These are phyloP conservation scores for Malthinus seriepunctatus DNA, from an alignment of 2,888 invertebrate genomes.

Conservation along the genomic window DNA sequence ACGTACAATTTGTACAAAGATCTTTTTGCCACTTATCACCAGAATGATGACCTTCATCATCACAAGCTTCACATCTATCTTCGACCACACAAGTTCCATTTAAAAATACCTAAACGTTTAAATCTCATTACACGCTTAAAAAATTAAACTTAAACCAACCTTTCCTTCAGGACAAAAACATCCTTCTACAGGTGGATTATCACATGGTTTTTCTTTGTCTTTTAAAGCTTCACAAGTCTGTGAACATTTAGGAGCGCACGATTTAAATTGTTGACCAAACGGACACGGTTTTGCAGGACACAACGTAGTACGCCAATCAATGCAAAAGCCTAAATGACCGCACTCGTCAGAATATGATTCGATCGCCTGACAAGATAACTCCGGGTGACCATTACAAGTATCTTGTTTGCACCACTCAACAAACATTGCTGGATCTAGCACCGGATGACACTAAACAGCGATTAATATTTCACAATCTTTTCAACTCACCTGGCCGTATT, in stretches of 20 bases:
- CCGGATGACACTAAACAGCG: conserved; percentile 65
- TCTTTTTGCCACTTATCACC: conserved; percentile 72
- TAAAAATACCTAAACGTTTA: conserved; percentile 60
- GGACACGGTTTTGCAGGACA: conserved; percentile 69
- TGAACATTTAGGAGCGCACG: conserved; percentile 66
- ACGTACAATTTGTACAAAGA: conserved; percentile 74
- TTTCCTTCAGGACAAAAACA: conserved; percentile 83
- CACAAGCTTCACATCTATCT: conserved; percentile 72
- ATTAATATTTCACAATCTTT: not conserved
- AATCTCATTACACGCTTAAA: not conserved
- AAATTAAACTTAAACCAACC: conserved; percentile 49
- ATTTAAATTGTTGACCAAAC: conserved; percentile 55
- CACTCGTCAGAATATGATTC: conserved; percentile 77
- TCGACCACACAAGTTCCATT: conserved; percentile 74
- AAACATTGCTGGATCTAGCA: conserved; percentile 71
- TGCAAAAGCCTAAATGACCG: conserved; percentile 69
- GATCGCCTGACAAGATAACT: conserved; percentile 66
- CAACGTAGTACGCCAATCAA: conserved; percentile 68
- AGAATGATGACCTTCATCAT: conserved; percentile 68
- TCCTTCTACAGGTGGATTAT: conserved; percentile 64
- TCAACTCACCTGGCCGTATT: conserved; percentile 58
- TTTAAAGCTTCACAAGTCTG: conserved; percentile 68
- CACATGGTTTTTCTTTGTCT: conserved; percentile 43
- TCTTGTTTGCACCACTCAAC: conserved; percentile 72
- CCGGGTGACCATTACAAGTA: conserved; percentile 60